A percentile compares a stretch with the other conserved stretches of the same genome.
Conservation (phyloP, 2,113 vertebrate genomes). For the Enhydra lutris region DNA sequence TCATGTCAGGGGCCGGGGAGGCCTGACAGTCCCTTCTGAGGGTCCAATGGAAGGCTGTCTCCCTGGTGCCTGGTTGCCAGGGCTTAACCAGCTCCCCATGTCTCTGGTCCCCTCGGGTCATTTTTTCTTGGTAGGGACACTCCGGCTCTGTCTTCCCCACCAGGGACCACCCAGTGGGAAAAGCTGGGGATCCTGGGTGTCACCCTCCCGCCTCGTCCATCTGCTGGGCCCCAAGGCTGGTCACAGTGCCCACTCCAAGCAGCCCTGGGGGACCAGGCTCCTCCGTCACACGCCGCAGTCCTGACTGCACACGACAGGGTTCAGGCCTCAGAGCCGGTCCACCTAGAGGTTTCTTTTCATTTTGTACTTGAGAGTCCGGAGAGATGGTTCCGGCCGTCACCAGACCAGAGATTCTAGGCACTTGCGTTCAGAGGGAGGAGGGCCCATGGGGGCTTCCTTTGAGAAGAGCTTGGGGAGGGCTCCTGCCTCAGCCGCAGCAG, state of each 20-base stretch:
- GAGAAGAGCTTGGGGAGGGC: not conserved
- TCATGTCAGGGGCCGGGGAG: not conserved
- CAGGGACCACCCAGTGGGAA: not conserved
- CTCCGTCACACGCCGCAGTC: not conserved
- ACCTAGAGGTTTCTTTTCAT: not conserved
- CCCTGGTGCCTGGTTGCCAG: not conserved
- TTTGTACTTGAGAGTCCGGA: not conserved
- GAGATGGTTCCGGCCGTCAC: not conserved
- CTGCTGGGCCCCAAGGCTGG: not conserved
- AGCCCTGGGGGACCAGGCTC: not conserved
- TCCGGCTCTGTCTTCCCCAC: not conserved
- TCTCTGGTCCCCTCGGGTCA: not conserved
- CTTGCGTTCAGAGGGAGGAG: rapidly evolving
- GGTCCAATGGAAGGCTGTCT: not conserved
- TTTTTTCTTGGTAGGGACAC: not conserved
- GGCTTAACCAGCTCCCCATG: not conserved
- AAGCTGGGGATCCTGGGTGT: rapidly evolving
- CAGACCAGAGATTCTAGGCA: rapidly evolving
- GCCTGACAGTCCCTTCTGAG: not conserved
- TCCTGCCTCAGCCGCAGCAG: not conserved
- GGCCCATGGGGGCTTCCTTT: not conserved
- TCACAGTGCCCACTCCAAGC: not conserved
- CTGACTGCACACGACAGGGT: rapidly evolving
- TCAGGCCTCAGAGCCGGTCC: not conserved
- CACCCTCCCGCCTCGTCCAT: not conserved